These are phyloP conservation scores for Apis dorsata DNA, from an alignment of 1,140 invertebrate species.

Conservation along the genomic window DNA sequence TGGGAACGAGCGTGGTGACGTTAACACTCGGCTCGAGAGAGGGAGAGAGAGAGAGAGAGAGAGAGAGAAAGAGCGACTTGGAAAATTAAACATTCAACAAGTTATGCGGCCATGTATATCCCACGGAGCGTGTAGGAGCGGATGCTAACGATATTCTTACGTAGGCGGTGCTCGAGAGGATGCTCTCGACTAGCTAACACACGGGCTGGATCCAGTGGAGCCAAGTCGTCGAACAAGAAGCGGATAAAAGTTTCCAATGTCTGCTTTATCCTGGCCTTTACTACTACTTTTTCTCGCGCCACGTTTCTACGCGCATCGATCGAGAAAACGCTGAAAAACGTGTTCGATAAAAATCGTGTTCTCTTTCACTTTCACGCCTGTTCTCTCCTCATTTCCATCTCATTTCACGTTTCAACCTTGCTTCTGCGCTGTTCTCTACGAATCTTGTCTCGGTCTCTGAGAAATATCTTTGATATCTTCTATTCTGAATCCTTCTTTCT, in stretches of 20 bases:
- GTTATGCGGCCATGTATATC: slow-evolving; percentile 5
- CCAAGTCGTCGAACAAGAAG: not conserved
- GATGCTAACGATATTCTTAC: slow-evolving; percentile 24
- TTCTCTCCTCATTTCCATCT: not conserved
- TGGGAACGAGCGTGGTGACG: not conserved
- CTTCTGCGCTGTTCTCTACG: slow-evolving; percentile 15
- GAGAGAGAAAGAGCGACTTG: slow-evolving; percentile 28
- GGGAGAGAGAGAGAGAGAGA: not conserved
- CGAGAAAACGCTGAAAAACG: not conserved
- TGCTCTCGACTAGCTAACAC: slow-evolving; percentile 9
- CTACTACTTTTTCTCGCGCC: not conserved
- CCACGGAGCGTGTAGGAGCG: slow-evolving; percentile 25
- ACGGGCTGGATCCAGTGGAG: not conserved
- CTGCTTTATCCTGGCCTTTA: slow-evolving; percentile 6
- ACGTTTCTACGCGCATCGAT: not conserved
- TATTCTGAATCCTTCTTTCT: too few relatives aligned
- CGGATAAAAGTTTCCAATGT: not conserved
- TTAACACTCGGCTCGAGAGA: slow-evolving; percentile 8
- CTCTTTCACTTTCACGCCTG: not conserved
- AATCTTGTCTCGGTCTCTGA: too few relatives aligned
- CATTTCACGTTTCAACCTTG: not conserved
- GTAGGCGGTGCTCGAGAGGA: slow-evolving; percentile 36
- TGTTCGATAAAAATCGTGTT: not conserved
- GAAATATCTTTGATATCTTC: too few relatives aligned
- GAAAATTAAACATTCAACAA: slow-evolving; percentile 50